Evolutionary conservation across 1,140 invertebrate species (phyloP).

Genomic region (Venustaconcha ellipsiformis): DNA sequence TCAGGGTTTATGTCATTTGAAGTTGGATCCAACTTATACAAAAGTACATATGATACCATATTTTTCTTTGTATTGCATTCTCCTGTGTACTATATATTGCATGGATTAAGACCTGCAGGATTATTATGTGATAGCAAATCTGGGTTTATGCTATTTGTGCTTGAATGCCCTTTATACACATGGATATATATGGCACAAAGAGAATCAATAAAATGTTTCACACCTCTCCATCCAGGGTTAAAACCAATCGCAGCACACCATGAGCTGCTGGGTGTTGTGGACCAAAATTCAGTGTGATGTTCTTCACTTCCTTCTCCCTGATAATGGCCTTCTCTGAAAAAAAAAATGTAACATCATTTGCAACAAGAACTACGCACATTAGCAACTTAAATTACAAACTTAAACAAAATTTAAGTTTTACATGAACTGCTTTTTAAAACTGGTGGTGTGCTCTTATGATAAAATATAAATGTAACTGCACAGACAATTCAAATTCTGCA

Average conservation of each 20-base stretch:
- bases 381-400: not conserved
- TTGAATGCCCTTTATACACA: too few relatives aligned
- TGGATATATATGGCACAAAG: not conserved
- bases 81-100: too few relatives aligned
- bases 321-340: slow-evolving; percentile 6
- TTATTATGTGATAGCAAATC: too few relatives aligned
- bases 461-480: too few relatives aligned
- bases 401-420: not conserved
- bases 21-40: too few relatives aligned
- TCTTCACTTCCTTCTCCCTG: slow-evolving; percentile 77
- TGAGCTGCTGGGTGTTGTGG: slow-evolving; percentile 99
- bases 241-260: slow-evolving; percentile 92
- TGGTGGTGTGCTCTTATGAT: not conserved
- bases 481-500: too few relatives aligned
- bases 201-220: slow-evolving; percentile 20
- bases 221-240: slow-evolving; percentile 97
- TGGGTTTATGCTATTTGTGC: too few relatives aligned
- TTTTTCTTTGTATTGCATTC: too few relatives aligned
- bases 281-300: slow-evolving; percentile 94
- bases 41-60: too few relatives aligned
- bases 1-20: too few relatives aligned
- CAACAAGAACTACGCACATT: not conserved
- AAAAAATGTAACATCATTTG: not conserved
- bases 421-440: not conserved
- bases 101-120: too few relatives aligned